Conservation (phyloP, 2,888 invertebrate species). For the Lepetodrilus schrolli region DNA sequence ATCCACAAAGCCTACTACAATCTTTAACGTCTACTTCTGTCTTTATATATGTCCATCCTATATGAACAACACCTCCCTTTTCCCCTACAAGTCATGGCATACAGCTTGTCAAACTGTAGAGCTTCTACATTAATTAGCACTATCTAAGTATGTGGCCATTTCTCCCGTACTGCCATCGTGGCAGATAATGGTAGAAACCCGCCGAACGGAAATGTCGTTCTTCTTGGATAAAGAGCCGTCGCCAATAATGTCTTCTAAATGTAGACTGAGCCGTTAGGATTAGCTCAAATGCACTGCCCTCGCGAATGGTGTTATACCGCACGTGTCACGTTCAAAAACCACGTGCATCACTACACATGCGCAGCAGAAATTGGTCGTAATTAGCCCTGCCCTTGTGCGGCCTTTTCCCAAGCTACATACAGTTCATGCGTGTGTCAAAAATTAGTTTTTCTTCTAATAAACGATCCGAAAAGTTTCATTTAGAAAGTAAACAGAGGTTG, state of each 20-base stretch:
- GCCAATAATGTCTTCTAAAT: constrained; percentile 14
- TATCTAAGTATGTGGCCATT: too few species aligned
- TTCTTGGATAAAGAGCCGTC: too few species aligned
- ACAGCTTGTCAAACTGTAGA: too few species aligned
- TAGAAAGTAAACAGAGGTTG: not conserved
- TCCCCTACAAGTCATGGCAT: too few species aligned
- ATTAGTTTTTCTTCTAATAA: constrained; percentile 19
- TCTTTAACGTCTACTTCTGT: too few species aligned
- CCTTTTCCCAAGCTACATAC: not conserved
- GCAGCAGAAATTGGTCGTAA: constrained; percentile 5
- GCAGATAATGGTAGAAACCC: too few species aligned
- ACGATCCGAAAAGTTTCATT: constrained; percentile 17
- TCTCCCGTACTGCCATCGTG: too few species aligned
- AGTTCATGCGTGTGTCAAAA: constrained; percentile 17
- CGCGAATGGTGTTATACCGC: not conserved
- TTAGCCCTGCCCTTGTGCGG: not conserved
- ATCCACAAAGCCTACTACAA: too few species aligned
- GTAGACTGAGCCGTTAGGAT: not conserved
- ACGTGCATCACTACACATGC: constrained; percentile 11
- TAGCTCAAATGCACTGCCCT: not conserved
- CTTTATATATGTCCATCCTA: too few species aligned
- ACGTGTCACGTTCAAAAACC: not conserved
- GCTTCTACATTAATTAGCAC: too few species aligned
- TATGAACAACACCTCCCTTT: too few species aligned
- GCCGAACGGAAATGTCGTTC: too few species aligned